Base-by-base conservation (phyloP, 2,113 vertebrate genomes). In the Engystomops pustulosus region DNA sequence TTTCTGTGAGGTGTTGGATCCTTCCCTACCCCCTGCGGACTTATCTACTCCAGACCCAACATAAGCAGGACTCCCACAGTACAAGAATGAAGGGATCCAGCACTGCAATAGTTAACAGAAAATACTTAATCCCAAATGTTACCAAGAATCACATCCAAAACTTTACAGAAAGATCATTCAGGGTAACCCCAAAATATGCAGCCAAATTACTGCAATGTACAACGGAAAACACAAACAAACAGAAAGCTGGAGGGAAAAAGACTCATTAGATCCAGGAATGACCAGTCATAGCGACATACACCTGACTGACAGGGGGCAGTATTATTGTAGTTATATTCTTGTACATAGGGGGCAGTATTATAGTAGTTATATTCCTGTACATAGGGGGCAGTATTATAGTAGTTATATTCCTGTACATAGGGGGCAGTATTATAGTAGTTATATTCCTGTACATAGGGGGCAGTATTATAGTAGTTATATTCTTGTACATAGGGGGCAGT, bases 311-410 rank as follows among this genome's bases (percentile, higher is more conserved):
- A 65, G 60, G 27, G 11, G 14, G 25, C 60, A 65, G 60, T 65
- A 65, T 65, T 65, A 17, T 65, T 32, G 60, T 30, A 65, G 58
- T 65, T 30, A 65, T 65, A 65, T 65, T 65, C 60, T 32, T 65
- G n/a, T n/a, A n/a, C 5, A 67, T 67, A 67, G 62, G 30, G 44
- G 6, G 62, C 62, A 67, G 62, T 67, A 67, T 67, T 67, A 67
- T 67, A 67, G 62, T 18, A 67, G 27, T 34, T 67, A 67, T 67
- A 18, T 17, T 67, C 62, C 3, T 67, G 30, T 67, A 67, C 1
- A 67, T 49, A 49, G 1, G 47, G 15, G 47, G 47, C 15, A 49
- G 47, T 49, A 49, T 49, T 49, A 49, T 49, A 49, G 47, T 49
- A 49, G 47, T 17, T 49, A 49, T 49, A 49, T 17, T 49, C 47